Evolutionary conservation across 2,797 vertebrate genomes (phyloP), one percentile per base, ranked within the genome.

Genomic region (Alosa sapidissima): DNA sequence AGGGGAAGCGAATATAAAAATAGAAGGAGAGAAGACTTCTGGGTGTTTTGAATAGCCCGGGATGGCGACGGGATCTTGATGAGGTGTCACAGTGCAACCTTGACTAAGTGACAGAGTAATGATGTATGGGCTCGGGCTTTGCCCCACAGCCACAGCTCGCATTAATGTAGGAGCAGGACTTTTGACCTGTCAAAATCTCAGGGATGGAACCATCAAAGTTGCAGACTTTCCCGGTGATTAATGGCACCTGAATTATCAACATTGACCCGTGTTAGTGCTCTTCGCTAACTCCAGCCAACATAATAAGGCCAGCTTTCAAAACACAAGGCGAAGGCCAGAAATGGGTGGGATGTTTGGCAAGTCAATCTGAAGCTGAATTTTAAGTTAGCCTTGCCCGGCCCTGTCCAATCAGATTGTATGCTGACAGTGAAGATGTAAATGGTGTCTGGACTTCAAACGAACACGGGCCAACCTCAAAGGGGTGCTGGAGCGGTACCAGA

Each of bases 61-160:
- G 36, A 47, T 78, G 41, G 65, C 24, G 82, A 87, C 75, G 62
- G 52, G 84, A 68, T 65, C 28, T 84, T 85, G 82, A 87, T 84
- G 75, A 84, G 28, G 65, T 62, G 65, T 81, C 82, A 82, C 84
- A 55, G 82, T 60, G 84, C 86, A 87, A 68, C 87, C 86, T 86
- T 87, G 88, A 89, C 81, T 13, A 24, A 48, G 58, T 85, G 89
- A 88, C 89, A 82, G 75, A 72, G 58, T 19, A 78, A 84, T 88
- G 86, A 90, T 86, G 85, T 82, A 86, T 84, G 9, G 49, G 49
- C 52, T 47, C 45, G 58, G 52, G 85, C 28, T 47, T 58, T 81
- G 83, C 85, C 87, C 84, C 82, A 45, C 11, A 48, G 85, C 65
- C 82, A n/a, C 41, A 84, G 81, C 65, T 82, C 75, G 62, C 78